phyloP scores from a whole-genome alignment of 64 coral and sea anemone genomes.

The Hydrozoanthus tunicans region DNA sequence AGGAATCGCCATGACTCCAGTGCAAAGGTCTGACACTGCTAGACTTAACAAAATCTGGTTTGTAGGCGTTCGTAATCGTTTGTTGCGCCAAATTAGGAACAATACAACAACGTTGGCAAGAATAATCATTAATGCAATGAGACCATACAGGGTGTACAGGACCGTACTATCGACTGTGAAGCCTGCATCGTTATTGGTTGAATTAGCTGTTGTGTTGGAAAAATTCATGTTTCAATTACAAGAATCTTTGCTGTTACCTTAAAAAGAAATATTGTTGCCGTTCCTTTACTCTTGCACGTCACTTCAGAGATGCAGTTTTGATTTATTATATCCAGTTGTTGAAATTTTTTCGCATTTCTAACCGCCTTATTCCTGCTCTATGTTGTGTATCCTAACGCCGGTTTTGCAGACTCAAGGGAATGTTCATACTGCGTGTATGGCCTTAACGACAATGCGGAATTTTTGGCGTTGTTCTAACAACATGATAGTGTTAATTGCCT shows the following conservation, averaged over 20 bases:
- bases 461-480: too few relatives aligned
- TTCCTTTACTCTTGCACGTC: neutral
- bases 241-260: neutral
- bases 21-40: conserved; percentile 33
- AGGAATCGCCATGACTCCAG: conserved; percentile 5
- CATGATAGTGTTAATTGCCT: too few relatives aligned
- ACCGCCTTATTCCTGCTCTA: too few relatives aligned
- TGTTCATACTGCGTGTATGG: too few relatives aligned
- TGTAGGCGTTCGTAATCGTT: conserved; percentile 15
- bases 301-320: neutral
- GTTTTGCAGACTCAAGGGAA: too few relatives aligned
- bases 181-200: neutral
- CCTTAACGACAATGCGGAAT: too few relatives aligned
- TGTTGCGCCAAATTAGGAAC: conserved; percentile 29
- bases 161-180: conserved; percentile 1
- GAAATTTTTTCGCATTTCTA: too few relatives aligned
- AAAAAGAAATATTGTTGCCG: neutral
- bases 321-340: too few relatives aligned
- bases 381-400: too few relatives aligned
- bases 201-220: neutral
- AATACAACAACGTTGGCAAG: conserved; percentile 9
- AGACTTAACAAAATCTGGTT: conserved; percentile 29
- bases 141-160: neutral
- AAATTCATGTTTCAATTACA: neutral
- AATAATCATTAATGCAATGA: neutral